These are phyloP conservation scores for Boloria selene DNA, from an alignment of 2,888 invertebrate species.

Conservation along the genomic window DNA sequence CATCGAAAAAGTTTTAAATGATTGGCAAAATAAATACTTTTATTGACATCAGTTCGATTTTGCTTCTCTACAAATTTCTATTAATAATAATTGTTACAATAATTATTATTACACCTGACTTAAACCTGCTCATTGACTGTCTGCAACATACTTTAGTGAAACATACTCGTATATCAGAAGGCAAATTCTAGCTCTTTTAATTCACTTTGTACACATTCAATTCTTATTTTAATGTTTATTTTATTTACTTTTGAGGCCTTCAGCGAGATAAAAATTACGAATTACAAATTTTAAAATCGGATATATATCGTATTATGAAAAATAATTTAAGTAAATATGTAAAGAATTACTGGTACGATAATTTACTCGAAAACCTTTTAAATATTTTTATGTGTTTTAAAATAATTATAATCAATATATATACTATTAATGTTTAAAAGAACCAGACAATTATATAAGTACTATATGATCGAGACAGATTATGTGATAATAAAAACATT, in stretches of 20 bases:
- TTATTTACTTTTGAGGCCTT: slow-evolving; percentile 25
- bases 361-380: slow-evolving; percentile 9
- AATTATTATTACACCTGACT: slow-evolving; percentile 6
- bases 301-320: slow-evolving; percentile 6
- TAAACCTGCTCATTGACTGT: slow-evolving; percentile 18
- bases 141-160: slow-evolving; percentile 22
- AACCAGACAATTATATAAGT: neutral
- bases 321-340: slow-evolving; percentile 9
- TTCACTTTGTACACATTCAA: slow-evolving; percentile 65
- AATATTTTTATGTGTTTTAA: neutral
- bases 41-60: slow-evolving; percentile 20
- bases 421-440: neutral
- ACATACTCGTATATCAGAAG: slow-evolving; percentile 16
- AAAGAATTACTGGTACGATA: slow-evolving; percentile 21
- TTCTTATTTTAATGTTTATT: slow-evolving; percentile 45
- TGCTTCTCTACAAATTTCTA: slow-evolving; percentile 6
- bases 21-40: slow-evolving; percentile 20
- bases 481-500: slow-evolving; percentile 27
- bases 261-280: slow-evolving; percentile 13
- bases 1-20: slow-evolving; percentile 14
- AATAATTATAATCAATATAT: neutral
- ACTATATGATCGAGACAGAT: slow-evolving; percentile 4
- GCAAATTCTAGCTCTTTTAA: slow-evolving; percentile 58
- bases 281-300: neutral
- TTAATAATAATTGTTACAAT: slow-evolving; percentile 12